These are phyloP conservation scores for Myocastor coypus DNA, from an alignment of 2,113 vertebrate species.

Conservation along the genomic window DNA sequence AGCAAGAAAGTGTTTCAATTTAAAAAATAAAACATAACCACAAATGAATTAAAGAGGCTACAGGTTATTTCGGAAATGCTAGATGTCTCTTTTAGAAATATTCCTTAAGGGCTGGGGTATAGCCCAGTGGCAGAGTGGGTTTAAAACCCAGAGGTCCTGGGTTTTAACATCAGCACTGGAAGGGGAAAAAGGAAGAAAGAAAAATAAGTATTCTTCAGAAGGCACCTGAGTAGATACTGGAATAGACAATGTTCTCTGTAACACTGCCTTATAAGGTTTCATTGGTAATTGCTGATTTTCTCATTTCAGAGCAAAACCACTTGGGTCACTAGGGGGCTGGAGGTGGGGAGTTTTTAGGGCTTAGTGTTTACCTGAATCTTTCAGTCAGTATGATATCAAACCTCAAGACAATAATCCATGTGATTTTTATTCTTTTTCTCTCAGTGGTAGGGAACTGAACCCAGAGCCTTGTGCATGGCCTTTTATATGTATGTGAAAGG, in stretches of 20 bases:
- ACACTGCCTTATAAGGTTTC: neutral
- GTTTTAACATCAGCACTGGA: neutral
- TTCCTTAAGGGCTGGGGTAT: neutral
- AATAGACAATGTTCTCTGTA: constrained; percentile 18
- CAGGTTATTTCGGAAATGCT: neutral
- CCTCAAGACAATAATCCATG: neutral
- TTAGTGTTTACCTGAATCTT: constrained; percentile 36
- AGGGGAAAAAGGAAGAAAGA: neutral
- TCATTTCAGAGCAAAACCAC: neutral
- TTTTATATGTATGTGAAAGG: constrained; percentile 26
- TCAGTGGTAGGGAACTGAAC: neutral
- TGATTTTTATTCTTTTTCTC: constrained; percentile 28
- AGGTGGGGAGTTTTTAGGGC: neutral
- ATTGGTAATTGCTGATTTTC: constrained; percentile 28
- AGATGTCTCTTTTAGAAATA: neutral
- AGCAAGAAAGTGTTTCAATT: too few species aligned
- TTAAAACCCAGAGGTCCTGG: neutral
- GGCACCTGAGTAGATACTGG: neutral
- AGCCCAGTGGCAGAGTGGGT: neutral
- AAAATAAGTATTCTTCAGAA: neutral
- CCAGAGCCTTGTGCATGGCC: neutral
- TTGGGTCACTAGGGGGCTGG: neutral
- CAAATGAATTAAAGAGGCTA: neutral
- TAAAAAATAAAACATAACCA: neutral
- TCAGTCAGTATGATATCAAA: neutral